Conservation (phyloP, 1,140 invertebrate genomes). For the Lanistes nyassanus region DNA sequence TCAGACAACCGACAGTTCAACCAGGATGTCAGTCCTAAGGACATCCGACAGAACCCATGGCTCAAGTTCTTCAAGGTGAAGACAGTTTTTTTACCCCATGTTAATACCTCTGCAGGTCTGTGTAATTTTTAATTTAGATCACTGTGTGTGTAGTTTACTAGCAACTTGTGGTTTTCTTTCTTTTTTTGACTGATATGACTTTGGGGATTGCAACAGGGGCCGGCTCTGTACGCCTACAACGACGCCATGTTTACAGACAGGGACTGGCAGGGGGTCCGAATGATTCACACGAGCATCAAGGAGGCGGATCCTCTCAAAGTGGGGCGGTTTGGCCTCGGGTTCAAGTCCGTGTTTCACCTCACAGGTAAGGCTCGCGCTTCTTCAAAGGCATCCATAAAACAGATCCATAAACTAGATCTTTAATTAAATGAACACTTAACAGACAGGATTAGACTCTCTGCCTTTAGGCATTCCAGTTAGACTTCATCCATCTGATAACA, state of each 20-base stretch:
- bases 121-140: no score
- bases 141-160: no score
- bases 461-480: not conserved
- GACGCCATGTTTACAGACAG: constrained; percentile 50
- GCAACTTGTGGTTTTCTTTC: no score
- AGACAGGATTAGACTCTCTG: not conserved
- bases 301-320: constrained; percentile 54
- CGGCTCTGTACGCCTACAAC: constrained; percentile 56
- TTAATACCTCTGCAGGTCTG: no score
- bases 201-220: constrained; percentile 39
- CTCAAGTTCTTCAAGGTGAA: constrained; percentile 24
- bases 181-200: not conserved
- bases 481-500: not conserved
- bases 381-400: not conserved
- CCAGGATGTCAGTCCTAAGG: not conserved
- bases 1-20: constrained; percentile 67
- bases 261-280: constrained; percentile 54
- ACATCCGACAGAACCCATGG: not conserved
- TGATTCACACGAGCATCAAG: constrained; percentile 49
- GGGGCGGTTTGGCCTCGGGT: constrained; percentile 59
- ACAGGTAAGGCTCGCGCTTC: constrained; percentile 45
- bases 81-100: no score
- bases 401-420: not conserved
- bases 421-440: not conserved
- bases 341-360: constrained; percentile 63